Conservation (phyloP, 2,113 vertebrate species). For the Vombatus ursinus region DNA sequence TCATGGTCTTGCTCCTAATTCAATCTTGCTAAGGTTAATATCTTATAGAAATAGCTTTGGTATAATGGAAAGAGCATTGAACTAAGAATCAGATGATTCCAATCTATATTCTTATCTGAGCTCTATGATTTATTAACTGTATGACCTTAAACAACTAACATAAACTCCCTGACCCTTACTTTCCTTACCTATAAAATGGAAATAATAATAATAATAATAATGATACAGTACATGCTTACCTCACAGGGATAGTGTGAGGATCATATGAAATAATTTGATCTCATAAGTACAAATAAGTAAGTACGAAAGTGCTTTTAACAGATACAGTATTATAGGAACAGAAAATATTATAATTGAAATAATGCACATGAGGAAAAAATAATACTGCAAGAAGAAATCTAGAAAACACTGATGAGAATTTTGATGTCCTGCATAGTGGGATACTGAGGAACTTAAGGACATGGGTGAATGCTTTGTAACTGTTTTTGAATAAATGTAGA, state of each 20-base stretch:
- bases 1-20: background rate
- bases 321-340: background rate
- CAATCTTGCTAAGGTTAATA: background rate
- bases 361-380: background rate
- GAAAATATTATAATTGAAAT: background rate
- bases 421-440: background rate
- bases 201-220: background rate
- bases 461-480: background rate
- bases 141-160: background rate
- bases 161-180: background rate
- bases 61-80: background rate
- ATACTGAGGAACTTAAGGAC: background rate
- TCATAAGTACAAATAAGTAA: no score
- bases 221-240: background rate
- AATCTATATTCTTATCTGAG: background rate
- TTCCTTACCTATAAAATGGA: slow-evolving; percentile 33
- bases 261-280: background rate
- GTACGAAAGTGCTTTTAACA: background rate
- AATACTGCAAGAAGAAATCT: background rate
- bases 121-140: background rate
- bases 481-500: background rate
- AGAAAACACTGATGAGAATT: background rate
- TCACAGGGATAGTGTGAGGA: background rate
- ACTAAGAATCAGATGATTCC: slow-evolving; percentile 6
- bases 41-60: background rate